Percentiles rank a stretch among this genome's conserved stretches.
Evolutionary conservation across 2,888 invertebrate species (phyloP).

Genomic region (Drosophila subsilvestris): DNA sequence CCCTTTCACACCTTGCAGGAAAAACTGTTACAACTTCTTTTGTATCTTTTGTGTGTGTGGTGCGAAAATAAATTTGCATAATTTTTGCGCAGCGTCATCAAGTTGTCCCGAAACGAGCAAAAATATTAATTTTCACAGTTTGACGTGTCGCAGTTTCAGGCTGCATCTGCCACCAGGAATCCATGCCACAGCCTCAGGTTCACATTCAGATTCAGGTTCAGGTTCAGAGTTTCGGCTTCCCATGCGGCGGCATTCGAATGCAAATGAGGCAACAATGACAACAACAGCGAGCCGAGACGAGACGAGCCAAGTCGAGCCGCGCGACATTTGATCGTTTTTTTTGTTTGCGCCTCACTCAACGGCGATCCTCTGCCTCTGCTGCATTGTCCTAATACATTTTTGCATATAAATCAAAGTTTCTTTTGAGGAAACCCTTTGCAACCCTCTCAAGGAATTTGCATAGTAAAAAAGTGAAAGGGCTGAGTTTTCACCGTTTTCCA

Average conservation of each 20-base stretch:
- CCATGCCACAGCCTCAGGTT: constrained; percentile 1
- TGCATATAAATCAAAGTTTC: constrained; percentile 77
- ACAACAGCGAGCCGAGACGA: constrained; percentile 34
- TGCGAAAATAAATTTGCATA: constrained; percentile 75
- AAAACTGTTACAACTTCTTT: constrained; percentile 68
- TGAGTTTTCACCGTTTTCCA: neutral
- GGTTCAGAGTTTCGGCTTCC: neutral
- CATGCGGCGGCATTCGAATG: constrained; percentile 68
- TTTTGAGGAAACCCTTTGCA: constrained; percentile 54
- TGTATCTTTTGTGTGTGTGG: constrained; percentile 53
- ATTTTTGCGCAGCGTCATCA: constrained; percentile 67
- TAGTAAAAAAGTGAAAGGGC: constrained; percentile 44
- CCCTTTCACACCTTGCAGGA: constrained; percentile 73
- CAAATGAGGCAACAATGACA: constrained; percentile 78
- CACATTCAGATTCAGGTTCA: neutral
- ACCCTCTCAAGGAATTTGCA: constrained; percentile 77
- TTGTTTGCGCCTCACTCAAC: constrained; percentile 4
- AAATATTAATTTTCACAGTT: constrained; percentile 83
- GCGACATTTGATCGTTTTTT: constrained; percentile 79
- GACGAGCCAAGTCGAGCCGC: too few species aligned
- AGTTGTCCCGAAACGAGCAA: constrained; percentile 63
- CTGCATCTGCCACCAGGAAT: constrained; percentile 30
- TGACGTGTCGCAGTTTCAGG: constrained; percentile 56
- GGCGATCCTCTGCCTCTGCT: constrained; percentile 46
- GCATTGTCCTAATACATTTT: constrained; percentile 47